Evolutionary conservation across 92 coral and sea anemone genomes (phyloP), one percentile per base, ranked within the genome.

Genomic region (Umimayanthus chanpuru): DNA sequence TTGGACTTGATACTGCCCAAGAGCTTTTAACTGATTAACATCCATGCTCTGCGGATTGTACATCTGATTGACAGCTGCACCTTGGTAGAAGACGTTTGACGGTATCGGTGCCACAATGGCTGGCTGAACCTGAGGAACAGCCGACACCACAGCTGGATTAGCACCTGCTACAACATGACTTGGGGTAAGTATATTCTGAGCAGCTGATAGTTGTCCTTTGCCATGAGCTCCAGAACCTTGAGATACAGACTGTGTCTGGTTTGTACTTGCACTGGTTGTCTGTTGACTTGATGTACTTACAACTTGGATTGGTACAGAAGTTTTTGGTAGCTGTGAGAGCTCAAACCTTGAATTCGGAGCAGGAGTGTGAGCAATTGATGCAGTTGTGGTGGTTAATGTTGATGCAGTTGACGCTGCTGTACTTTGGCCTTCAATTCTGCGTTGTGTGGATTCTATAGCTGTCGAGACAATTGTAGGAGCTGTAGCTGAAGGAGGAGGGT

Each of bases 1-100:
- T 23, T 91, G 94, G 29, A 96, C 89, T 77, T 94, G 99, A 76
- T 94, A 95, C 12, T 96, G 88, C 67, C 95, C 95, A 65, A 90
- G 79, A 76, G 85, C 86, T 85, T 94, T 91, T 55, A 92, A 86
- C 89, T 94, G 99, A 88, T 88, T 86, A 76, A 90, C 85, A 55
- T 92, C 94, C 36, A 92, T 80, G 74, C 91, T 91, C 75, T 91
- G 94, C 68, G 93, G 65, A 85, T 90, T 94, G 39, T 93, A 92
- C 88, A 95, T 73, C 73, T 90, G 98, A 77, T 88, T 92, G 25
- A 89, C 88, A 32, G 82, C 73, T 71, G 91, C 88, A 6, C 94
- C 92, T 91, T 91, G 98, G 85, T 91, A 90, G 88, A 91, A 93
- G 86, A 94, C 89, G 1, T 93, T 93, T 81, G 95, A 89, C 21